Percentiles rank a stretch among this genome's conserved stretches.
phyloP scores from a whole-genome alignment of 1,140 invertebrate species.

The Tribolium madens region DNA sequence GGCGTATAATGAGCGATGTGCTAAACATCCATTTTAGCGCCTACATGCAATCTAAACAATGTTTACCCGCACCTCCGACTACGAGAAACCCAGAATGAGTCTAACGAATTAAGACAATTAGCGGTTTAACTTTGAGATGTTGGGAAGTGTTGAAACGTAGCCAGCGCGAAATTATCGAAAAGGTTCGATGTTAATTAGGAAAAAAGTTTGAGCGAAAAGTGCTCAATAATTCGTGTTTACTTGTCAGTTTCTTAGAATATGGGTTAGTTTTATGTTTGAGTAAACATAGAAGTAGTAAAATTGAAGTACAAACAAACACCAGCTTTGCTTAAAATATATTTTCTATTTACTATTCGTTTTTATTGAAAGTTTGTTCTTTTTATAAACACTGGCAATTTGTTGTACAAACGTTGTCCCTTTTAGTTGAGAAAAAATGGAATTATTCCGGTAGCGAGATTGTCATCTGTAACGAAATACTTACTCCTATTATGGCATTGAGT shows the following conservation, averaged over 20 bases:
- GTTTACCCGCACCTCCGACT: conserved; percentile 47
- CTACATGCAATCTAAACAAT: conserved; percentile 51
- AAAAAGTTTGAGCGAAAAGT: not conserved
- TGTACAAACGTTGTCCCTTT: conserved; percentile 42
- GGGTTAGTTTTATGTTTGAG: conserved; percentile 43
- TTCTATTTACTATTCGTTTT: conserved; percentile 52
- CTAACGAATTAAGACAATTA: conserved; percentile 53
- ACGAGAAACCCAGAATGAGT: conserved; percentile 40
- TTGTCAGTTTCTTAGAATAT: conserved; percentile 40
- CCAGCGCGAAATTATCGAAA: not conserved
- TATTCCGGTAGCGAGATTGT: not conserved
- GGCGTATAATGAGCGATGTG: conserved; percentile 49
- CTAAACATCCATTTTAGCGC: conserved; percentile 53
- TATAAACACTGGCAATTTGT: conserved; percentile 47
- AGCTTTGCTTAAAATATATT: conserved; percentile 49
- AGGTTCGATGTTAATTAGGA: not conserved
- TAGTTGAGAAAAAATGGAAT: not conserved
- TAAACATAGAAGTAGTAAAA: conserved; percentile 50
- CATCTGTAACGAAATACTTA: conserved; percentile 70
- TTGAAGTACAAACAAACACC: conserved; percentile 50
- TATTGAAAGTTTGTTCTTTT: conserved; percentile 46
- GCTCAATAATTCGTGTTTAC: conserved; percentile 11
- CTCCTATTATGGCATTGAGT: conserved; percentile 94
- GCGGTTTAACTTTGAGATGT: conserved; percentile 46
- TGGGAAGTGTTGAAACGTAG: not conserved